Evolutionary conservation across 2,797 vertebrate genomes (phyloP).

Genomic region (Fratercula arctica): DNA sequence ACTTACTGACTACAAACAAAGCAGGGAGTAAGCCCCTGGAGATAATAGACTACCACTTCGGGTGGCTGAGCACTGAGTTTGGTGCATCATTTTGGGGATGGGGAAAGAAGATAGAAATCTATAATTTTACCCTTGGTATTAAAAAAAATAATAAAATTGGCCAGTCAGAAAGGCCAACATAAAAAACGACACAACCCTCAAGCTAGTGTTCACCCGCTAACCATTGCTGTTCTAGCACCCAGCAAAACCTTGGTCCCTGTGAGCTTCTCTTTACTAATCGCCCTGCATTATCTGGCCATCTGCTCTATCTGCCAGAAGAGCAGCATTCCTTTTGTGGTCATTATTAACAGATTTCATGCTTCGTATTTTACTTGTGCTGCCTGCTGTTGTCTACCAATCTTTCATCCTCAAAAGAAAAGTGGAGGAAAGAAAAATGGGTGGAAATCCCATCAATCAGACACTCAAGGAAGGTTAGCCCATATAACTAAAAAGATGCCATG

Average conservation of each 20-base stretch:
- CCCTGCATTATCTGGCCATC: constrained; percentile 3
- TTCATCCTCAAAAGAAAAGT: not conserved
- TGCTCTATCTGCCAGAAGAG: constrained; percentile 31
- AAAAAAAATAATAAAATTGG: not conserved
- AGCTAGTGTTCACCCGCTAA: not conserved
- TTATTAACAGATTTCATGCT: constrained; percentile 26
- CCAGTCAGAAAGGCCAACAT: not conserved
- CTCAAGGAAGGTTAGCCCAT: not conserved
- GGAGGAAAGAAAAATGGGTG: not conserved
- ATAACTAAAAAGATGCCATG: not conserved
- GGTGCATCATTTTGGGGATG: not conserved
- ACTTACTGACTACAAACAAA: not conserved
- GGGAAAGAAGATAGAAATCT: not conserved
- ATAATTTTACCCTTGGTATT: not conserved
- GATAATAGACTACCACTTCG: not conserved
- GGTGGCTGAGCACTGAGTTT: not conserved
- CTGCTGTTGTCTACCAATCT: not conserved
- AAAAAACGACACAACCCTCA: not conserved
- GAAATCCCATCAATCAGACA: not conserved
- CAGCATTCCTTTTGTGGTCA: constrained; percentile 20
- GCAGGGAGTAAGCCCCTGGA: not conserved
- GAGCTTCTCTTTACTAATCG: not conserved
- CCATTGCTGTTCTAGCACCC: not conserved
- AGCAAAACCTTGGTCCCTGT: not conserved
- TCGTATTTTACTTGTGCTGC: not conserved